These are phyloP conservation scores for Aurelia sp. DNA, from an alignment of 30 jellyfish, hydroid and myxozoan genomes.

Conservation along the genomic window DNA sequence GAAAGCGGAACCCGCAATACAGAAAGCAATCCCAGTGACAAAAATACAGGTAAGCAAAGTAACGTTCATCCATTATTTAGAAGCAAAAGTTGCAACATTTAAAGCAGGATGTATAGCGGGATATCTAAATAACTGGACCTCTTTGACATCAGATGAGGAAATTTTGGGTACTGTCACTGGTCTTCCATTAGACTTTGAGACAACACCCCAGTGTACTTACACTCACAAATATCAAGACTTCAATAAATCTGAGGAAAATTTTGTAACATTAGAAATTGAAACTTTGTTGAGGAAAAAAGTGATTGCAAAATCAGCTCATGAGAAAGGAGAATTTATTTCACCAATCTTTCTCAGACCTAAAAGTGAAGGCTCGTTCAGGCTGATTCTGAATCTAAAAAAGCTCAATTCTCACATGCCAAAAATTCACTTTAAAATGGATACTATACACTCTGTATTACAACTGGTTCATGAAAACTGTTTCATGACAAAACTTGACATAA, in stretches of 20 bases:
- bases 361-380: conserved; percentile 24
- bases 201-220: background rate
- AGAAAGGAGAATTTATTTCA: conserved; percentile 14
- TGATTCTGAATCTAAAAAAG: conserved; percentile 24
- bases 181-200: conserved; percentile 5
- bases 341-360: conserved; percentile 28
- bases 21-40: background rate
- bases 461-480: conserved; percentile 1
- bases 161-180: conserved; percentile 26
- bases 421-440: conserved; percentile 55
- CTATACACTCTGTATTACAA: background rate
- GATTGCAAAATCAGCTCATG: conserved; percentile 23
- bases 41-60: background rate
- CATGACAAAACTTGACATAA: no score
- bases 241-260: no score
- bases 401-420: conserved; percentile 11
- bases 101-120: conserved; percentile 40
- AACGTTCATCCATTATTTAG: background rate
- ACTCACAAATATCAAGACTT: background rate
- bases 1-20: background rate
- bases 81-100: conserved; percentile 28
- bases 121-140: conserved; percentile 10
- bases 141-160: conserved; percentile 12
- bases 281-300: conserved; percentile 17
- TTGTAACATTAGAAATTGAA: background rate